Evolutionary conservation across 2,797 vertebrate genomes (phyloP).

Genomic region (Nothura maculosa): DNA sequence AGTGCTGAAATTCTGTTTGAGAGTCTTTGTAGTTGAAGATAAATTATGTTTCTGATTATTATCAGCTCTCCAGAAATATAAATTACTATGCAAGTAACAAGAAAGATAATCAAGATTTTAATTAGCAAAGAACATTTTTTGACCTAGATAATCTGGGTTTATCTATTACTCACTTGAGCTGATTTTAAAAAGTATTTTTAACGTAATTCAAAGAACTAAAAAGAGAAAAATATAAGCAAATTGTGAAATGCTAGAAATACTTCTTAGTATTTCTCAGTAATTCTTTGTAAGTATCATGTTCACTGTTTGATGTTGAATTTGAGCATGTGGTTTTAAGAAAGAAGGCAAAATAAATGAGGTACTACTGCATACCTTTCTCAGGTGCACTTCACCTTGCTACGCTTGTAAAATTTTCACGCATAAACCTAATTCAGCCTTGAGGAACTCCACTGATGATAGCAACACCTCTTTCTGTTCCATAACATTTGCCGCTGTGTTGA

Average conservation of each 20-base stretch:
- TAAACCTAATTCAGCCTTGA: background rate
- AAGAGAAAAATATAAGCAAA: background rate
- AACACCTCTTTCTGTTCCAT: background rate
- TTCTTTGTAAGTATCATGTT: background rate
- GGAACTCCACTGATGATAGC: background rate
- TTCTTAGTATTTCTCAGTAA: no score
- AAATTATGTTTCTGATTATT: slow-evolving; percentile 32
- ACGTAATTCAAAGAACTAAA: background rate
- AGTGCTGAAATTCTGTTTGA: background rate
- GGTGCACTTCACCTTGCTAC: background rate
- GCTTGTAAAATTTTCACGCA: background rate
- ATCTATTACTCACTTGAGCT: background rate
- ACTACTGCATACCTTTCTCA: background rate
- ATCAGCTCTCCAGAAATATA: slow-evolving; percentile 37
- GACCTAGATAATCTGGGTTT: slow-evolving; percentile 4
- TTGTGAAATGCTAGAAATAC: no score
- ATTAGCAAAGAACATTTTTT: slow-evolving; percentile 33
- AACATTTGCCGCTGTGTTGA: background rate
- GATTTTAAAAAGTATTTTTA: background rate
- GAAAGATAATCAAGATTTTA: slow-evolving; percentile 32
- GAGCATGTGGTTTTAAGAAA: background rate
- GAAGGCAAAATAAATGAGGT: background rate
- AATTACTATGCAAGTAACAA: slow-evolving; percentile 25
- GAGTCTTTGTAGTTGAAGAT: slow-evolving; percentile 6
- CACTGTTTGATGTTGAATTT: background rate